Conservation (phyloP, 2,888 invertebrate genomes). For the Amblyteles armatorius region DNA sequence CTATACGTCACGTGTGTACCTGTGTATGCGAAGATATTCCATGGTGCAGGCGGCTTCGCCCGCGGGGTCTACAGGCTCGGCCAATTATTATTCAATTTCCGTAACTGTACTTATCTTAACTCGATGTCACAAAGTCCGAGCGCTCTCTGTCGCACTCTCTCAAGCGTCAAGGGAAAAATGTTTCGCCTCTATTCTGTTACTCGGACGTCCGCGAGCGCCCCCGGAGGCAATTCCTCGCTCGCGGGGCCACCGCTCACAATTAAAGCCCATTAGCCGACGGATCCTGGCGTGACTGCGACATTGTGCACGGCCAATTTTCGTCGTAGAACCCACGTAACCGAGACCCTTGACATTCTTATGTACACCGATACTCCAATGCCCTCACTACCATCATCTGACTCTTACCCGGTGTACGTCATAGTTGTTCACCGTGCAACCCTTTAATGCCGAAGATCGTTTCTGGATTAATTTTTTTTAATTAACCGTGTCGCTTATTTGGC, state of each 20-base stretch:
- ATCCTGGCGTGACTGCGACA: constrained; percentile 77
- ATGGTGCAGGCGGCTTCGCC: constrained; percentile 31
- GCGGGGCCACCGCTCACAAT: constrained; percentile 73
- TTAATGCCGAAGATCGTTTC: not conserved
- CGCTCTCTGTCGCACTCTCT: constrained; percentile 7
- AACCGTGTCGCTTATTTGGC: not conserved
- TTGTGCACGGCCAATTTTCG: constrained; percentile 72
- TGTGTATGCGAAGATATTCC: constrained; percentile 25
- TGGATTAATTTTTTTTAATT: not conserved
- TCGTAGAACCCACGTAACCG: constrained; percentile 70
- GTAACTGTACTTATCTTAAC: constrained; percentile 80
- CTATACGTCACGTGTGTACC: constrained; percentile 4
- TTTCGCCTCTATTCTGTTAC: constrained; percentile 45
- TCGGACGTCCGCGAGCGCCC: constrained; percentile 52
- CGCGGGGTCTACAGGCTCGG: constrained; percentile 63
- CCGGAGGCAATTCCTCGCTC: constrained; percentile 71
- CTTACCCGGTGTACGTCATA: too few relatives aligned
- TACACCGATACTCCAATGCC: not conserved
- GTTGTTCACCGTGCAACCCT: not conserved
- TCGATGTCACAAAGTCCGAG: constrained; percentile 79
- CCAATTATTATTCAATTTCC: constrained; percentile 83
- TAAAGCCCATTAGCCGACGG: constrained; percentile 80
- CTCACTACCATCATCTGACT: not conserved
- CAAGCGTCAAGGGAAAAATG: constrained; percentile 19
- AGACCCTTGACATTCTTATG: constrained; percentile 81